Conservation (phyloP, 2,888 invertebrate species). For the Hoplodrina ambigua region DNA sequence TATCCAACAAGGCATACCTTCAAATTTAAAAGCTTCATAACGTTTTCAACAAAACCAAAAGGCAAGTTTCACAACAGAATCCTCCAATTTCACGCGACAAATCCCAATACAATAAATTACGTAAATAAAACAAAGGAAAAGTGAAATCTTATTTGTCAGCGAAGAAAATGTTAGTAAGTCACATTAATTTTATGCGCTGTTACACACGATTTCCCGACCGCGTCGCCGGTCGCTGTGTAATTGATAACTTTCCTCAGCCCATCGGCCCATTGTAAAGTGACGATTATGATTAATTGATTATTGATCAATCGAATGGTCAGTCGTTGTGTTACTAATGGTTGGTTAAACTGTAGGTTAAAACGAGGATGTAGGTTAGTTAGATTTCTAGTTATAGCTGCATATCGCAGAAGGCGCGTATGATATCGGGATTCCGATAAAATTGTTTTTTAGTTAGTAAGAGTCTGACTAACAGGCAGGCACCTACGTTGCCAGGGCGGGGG, state of each 20-base stretch:
- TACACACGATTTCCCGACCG: slow-evolving; percentile 76
- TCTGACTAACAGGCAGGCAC: no score
- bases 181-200: slow-evolving; percentile 76
- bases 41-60: neutral
- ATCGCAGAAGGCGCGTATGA: no score
- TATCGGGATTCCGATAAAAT: no score
- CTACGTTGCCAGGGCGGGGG: no score
- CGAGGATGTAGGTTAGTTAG: neutral
- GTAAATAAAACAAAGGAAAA: slow-evolving; percentile 59
- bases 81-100: slow-evolving; percentile 28
- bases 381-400: neutral
- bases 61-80: slow-evolving; percentile 5
- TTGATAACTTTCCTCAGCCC: slow-evolving; percentile 77
- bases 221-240: slow-evolving; percentile 65
- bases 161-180: slow-evolving; percentile 72
- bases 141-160: slow-evolving; percentile 67
- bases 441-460: no score
- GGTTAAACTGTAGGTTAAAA: neutral
- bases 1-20: no score
- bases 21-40: no score
- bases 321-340: slow-evolving; percentile 5
- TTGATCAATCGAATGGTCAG: slow-evolving; percentile 26
- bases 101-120: slow-evolving; percentile 32
- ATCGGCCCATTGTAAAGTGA: slow-evolving; percentile 14
- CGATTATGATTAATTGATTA: slow-evolving; percentile 42